Conservation (phyloP, 2,797 vertebrate species). For the Pristis pectinata region DNA sequence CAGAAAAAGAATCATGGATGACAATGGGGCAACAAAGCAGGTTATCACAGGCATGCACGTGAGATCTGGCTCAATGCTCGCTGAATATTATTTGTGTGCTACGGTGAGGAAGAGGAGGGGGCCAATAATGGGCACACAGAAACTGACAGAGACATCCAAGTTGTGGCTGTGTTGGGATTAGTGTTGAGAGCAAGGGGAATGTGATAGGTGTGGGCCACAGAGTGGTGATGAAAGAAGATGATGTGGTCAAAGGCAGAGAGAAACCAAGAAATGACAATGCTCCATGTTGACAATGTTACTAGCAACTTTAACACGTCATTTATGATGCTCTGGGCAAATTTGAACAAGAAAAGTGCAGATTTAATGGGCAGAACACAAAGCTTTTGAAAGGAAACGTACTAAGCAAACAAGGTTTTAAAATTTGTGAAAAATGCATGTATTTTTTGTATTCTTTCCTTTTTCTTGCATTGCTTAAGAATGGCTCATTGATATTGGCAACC, state of each 20-base stretch:
- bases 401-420: not conserved
- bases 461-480: not conserved
- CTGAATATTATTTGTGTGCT: not conserved
- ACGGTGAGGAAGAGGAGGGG: not conserved
- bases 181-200: not conserved
- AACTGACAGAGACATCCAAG: not conserved
- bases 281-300: not conserved
- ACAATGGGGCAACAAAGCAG: not conserved
- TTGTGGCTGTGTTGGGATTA: not conserved
- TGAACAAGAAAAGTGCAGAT: not conserved
- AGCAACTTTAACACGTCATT: not conserved
- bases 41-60: not conserved
- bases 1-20: not conserved
- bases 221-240: not conserved
- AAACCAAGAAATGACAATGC: not conserved
- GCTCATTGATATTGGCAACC: not conserved
- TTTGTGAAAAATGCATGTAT: not conserved
- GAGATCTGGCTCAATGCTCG: not conserved
- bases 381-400: not conserved
- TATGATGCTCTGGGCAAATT: not conserved
- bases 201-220: not conserved
- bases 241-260: not conserved
- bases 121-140: not conserved
- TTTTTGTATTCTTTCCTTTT: not conserved
- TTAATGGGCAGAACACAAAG: not conserved